Percentiles rank a stretch among this genome's conserved stretches.
Conservation (phyloP, 92 coral and sea anemone species). For the Nematostella vectensis region DNA sequence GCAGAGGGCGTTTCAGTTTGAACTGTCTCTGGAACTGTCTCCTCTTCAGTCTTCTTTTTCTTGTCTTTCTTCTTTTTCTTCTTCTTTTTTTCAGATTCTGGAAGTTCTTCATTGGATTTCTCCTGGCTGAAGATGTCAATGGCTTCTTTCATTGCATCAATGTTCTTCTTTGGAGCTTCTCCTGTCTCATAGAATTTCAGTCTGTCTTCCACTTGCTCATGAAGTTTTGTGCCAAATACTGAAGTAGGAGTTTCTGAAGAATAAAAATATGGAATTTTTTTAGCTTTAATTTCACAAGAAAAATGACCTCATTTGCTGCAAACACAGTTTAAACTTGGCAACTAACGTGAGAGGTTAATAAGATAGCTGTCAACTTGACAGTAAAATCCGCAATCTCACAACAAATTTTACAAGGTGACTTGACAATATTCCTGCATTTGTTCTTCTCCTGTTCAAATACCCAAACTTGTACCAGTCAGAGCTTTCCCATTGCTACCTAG, state of each 20-base stretch:
- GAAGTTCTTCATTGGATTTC: conserved; percentile 14
- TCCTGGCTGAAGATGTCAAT: conserved; percentile 59
- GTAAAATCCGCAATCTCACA: too few species aligned
- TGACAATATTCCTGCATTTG: too few species aligned
- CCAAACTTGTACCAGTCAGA: too few species aligned
- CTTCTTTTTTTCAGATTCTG: conserved; percentile 61
- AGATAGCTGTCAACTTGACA: too few species aligned
- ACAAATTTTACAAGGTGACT: too few species aligned
- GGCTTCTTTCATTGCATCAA: conserved; percentile 97
- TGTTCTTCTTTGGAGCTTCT: conserved; percentile 83
- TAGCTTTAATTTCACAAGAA: background rate
- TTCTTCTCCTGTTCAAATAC: too few species aligned
- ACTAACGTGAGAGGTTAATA: too few species aligned
- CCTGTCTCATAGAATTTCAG: conserved; percentile 95
- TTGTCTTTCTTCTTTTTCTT: conserved; percentile 82
- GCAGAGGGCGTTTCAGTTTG: conserved; percentile 23
- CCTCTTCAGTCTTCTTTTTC: conserved; percentile 39
- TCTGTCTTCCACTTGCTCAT: conserved; percentile 93
- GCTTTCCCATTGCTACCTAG: too few species aligned
- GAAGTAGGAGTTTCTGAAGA: conserved; percentile 71
- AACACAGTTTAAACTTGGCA: too few species aligned
- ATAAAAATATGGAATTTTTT: too few species aligned
- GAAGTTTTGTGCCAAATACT: conserved; percentile 86
- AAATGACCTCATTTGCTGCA: background rate
- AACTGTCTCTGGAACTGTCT: conserved; percentile 18